phyloP scores from a whole-genome alignment of 1,140 invertebrate species.

The Orius insidiosus region DNA sequence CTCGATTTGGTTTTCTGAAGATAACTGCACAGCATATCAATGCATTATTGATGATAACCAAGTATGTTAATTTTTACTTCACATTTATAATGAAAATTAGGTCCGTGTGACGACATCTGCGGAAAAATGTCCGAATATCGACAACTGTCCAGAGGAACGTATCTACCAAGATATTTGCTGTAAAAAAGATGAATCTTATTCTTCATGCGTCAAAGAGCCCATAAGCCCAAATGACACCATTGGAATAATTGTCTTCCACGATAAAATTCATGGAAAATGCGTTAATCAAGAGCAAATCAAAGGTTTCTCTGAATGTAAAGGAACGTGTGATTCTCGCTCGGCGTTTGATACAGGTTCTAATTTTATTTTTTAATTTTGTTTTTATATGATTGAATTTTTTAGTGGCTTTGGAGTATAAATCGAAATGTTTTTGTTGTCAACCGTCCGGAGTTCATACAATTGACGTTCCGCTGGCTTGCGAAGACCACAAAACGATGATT shows the following conservation, averaged over 20 bases:
- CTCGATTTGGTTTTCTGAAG: conserved; percentile 37
- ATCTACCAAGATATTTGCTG: conserved; percentile 46
- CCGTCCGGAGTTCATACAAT: neutral
- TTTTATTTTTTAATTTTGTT: conserved; percentile 5
- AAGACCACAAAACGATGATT: conserved; percentile 10
- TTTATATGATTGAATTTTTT: conserved; percentile 17
- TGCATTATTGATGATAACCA: conserved; percentile 34
- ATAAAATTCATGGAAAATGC: conserved; percentile 35
- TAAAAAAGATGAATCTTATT: conserved; percentile 26
- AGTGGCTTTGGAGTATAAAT: conserved; percentile 33
- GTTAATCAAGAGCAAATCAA: conserved; percentile 35
- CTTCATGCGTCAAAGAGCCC: conserved; percentile 26
- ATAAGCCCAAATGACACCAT: conserved; percentile 33
- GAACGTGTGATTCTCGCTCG: conserved; percentile 43
- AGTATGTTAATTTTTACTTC: conserved; percentile 25
- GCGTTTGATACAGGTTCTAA: conserved; percentile 36
- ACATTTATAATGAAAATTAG: no score
- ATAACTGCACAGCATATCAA: conserved; percentile 45
- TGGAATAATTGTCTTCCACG: conserved; percentile 30
- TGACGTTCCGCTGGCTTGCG: conserved; percentile 7
- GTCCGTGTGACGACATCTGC: conserved; percentile 33
- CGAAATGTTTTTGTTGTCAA: conserved; percentile 40
- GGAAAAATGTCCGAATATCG: conserved; percentile 40
- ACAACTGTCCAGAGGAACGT: conserved; percentile 34
- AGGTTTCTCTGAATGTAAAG: conserved; percentile 44